Conservation (phyloP, 2,797 vertebrate species). For the Anguilla megastoma region DNA sequence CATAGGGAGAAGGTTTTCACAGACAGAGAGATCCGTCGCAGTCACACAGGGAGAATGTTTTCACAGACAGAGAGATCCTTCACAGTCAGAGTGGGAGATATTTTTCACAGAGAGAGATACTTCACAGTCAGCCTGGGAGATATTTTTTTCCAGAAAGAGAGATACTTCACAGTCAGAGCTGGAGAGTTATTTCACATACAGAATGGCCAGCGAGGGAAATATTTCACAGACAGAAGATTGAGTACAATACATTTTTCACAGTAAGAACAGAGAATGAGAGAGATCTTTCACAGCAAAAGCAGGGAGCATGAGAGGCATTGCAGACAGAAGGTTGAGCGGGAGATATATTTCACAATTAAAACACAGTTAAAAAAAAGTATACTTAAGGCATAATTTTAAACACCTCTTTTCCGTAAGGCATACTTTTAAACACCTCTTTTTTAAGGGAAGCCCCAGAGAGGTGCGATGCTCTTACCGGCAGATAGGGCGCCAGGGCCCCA, state of each 20-base stretch:
- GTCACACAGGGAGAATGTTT: no score
- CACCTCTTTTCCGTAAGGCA: no score
- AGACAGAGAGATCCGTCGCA: no score
- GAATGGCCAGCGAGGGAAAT: no score
- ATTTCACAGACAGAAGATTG: not conserved
- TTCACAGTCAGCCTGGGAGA: not conserved
- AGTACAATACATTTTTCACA: no score
- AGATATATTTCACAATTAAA: not conserved
- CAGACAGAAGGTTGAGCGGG: not conserved
- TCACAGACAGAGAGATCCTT: not conserved
- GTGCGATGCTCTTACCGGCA: conserved; percentile 83
- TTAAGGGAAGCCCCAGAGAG: not conserved
- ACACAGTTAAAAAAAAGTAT: no score
- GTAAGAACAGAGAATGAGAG: no score
- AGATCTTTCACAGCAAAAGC: not conserved
- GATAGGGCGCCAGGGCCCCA: conserved; percentile 93
- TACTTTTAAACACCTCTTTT: no score
- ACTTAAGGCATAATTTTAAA: no score
- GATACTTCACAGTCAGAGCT: not conserved
- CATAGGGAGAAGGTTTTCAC: no score
- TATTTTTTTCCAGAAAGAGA: not conserved
- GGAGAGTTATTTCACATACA: no score
- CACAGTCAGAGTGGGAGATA: not conserved
- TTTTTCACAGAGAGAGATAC: not conserved
- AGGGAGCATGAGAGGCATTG: not conserved